Percentiles rank a stretch among this genome's conserved stretches.
Evolutionary conservation across 2,113 vertebrate species (phyloP).

Genomic region (Odontophorus gujanensis): DNA sequence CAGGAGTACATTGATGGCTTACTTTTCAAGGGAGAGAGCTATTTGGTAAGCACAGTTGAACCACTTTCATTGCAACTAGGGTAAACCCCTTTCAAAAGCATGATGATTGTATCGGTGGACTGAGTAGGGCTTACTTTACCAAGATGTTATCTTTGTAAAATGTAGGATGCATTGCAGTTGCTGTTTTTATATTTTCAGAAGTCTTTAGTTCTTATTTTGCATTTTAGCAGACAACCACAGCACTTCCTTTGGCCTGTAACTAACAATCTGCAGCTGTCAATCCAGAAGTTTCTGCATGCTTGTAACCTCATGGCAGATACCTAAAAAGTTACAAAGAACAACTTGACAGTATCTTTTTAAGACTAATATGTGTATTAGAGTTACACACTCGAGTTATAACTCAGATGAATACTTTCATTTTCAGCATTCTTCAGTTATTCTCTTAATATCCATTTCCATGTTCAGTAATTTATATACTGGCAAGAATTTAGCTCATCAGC

Average conservation of each 20-base stretch:
- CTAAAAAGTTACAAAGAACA: conserved; percentile 37
- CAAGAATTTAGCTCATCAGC: neutral
- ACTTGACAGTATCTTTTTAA: conserved; percentile 33
- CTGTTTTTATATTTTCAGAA: neutral
- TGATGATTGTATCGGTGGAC: rapidly evolving
- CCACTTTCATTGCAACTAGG: neutral
- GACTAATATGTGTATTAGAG: conserved; percentile 35
- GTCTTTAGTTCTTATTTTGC: neutral
- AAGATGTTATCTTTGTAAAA: neutral
- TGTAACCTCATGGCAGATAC: neutral
- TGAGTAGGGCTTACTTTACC: neutral
- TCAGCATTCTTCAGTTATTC: conserved; percentile 32
- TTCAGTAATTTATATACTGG: conserved; percentile 35
- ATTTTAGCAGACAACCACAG: neutral
- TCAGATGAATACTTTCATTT: neutral
- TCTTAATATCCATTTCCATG: conserved; percentile 51
- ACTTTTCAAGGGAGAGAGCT: neutral
- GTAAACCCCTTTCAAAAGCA: neutral
- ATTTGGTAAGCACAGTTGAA: neutral
- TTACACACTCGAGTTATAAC: conserved; percentile 4
- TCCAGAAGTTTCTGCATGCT: neutral
- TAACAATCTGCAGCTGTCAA: neutral
- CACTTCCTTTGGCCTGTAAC: neutral
- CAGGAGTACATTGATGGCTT: neutral
- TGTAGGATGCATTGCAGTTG: neutral